Evolutionary conservation across 2,888 invertebrate species (phyloP), one percentile per base, ranked within the genome.

Genomic region (Napeogenes inachia): DNA sequence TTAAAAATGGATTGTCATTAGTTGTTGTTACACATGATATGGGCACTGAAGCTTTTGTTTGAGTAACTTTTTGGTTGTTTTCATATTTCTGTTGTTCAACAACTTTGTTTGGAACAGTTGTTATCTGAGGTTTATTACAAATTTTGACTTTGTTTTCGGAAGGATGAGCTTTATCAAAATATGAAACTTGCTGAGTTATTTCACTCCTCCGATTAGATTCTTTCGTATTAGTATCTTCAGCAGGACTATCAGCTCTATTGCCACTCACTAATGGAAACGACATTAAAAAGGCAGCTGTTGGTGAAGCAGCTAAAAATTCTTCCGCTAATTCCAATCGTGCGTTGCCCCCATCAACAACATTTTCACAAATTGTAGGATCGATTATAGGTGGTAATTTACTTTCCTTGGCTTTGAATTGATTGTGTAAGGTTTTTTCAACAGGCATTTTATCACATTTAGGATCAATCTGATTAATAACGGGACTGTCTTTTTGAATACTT

Each of bases 251-350:
- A 42, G 90, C 91, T 70, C 91, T 82, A 65, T 89, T 90, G 2
- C 91, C 91, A 73, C 90, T 94, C 0, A 95, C 95, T 56, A 95
- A 80, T 0, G 95, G 95, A 74, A 95, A 95, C 2, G 95, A 94
- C 86, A 94, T 92, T 12, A 95, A 84, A 76, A 95, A 95, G 2
- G 95, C 95, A 13, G 95, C 95, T 2, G 95, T 95, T 4, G 95
- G 95, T 2, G 95, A 95, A 58, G 91, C 89, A 60, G 91, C 91
- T 68, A 90, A 72, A 73, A 90, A 87, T 65, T 90, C 90, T 75
- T 90, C 90, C 3, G 90, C 92, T 69, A 92, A 81, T 75, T 92
- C 92, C 69, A 92, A 85, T 38, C 92, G 85, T 56, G 92, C 92
- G 70, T 92, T 91, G 21, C 92, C 92, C 54, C 89, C 91, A 68